Evolutionary conservation across 2,797 vertebrate species (phyloP).

Genomic region (Melanotaenia trifasciata): DNA sequence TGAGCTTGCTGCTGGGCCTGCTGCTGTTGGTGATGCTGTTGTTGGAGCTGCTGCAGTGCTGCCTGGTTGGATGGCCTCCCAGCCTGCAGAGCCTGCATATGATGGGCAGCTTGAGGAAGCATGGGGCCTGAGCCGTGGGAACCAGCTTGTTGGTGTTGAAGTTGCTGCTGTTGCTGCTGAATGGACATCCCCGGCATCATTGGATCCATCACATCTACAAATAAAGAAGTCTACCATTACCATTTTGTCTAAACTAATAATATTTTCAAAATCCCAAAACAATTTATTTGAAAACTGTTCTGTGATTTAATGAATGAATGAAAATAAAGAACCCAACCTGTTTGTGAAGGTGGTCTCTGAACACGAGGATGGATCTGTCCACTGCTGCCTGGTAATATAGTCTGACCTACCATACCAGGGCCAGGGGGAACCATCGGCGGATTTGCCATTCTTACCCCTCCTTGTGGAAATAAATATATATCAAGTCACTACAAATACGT

Average conservation of each 20-base stretch:
- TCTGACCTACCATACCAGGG: slow-evolving; percentile 87
- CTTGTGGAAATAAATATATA: slow-evolving; percentile 71
- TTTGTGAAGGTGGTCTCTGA: slow-evolving; percentile 89
- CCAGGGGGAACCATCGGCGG: slow-evolving; percentile 92
- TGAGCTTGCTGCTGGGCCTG: slow-evolving; percentile 83
- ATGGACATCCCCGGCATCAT: slow-evolving; percentile 91
- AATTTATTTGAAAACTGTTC: background rate
- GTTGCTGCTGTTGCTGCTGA: slow-evolving; percentile 85
- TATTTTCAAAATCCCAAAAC: slow-evolving; percentile 7
- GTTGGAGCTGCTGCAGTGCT: slow-evolving; percentile 89
- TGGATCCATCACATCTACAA: slow-evolving; percentile 91
- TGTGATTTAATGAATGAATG: slow-evolving; percentile 22
- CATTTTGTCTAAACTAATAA: background rate
- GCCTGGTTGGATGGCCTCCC: slow-evolving; percentile 92
- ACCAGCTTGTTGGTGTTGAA: slow-evolving; percentile 82
- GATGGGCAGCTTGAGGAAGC: slow-evolving; percentile 90
- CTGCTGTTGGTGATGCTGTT: slow-evolving; percentile 89
- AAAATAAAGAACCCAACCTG: slow-evolving; percentile 83
- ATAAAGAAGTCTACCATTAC: slow-evolving; percentile 1
- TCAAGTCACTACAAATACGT: background rate
- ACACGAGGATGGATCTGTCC: slow-evolving; percentile 92
- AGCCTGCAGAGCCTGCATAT: slow-evolving; percentile 90
- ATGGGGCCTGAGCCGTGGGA: slow-evolving; percentile 88
- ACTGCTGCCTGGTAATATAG: slow-evolving; percentile 88
- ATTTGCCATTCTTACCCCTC: slow-evolving; percentile 91